These are phyloP conservation scores for Tetrao urogallus DNA, from an alignment of 2,113 vertebrate genomes.

Conservation along the genomic window DNA sequence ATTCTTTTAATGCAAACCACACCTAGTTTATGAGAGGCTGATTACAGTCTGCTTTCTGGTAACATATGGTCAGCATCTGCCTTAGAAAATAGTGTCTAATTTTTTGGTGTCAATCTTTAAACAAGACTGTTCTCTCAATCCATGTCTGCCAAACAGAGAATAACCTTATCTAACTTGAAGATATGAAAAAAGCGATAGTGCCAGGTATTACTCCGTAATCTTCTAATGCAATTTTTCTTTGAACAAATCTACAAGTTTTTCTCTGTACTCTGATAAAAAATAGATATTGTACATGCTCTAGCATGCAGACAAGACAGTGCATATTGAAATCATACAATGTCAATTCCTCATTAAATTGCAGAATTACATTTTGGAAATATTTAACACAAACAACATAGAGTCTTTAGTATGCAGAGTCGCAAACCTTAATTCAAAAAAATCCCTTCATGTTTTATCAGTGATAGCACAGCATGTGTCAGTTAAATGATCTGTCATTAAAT, in stretches of 20 bases:
- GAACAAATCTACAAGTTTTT: not conserved
- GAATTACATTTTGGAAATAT: not conserved
- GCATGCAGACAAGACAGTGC: not conserved
- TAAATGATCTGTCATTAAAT: not conserved
- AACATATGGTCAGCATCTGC: not conserved
- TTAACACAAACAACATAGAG: not conserved
- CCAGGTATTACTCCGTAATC: not conserved
- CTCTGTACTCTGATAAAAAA: not conserved
- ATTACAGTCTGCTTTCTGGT: not conserved
- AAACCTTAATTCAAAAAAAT: not conserved
- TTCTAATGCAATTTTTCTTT: not conserved
- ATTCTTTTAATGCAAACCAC: not conserved
- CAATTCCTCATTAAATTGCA: not conserved
- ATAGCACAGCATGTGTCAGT: not conserved
- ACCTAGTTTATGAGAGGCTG: not conserved
- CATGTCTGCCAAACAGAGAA: not conserved
- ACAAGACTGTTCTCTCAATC: not conserved
- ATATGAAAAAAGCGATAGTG: not conserved
- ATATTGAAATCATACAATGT: not conserved
- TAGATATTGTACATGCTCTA: not conserved
- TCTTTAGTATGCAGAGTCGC: not conserved
- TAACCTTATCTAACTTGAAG: not conserved
- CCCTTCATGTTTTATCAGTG: not conserved
- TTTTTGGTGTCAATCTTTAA: not conserved
- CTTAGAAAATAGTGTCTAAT: not conserved